Evolutionary conservation across 2,113 vertebrate species (phyloP).

Genomic region (Triplophysa siluroides): DNA sequence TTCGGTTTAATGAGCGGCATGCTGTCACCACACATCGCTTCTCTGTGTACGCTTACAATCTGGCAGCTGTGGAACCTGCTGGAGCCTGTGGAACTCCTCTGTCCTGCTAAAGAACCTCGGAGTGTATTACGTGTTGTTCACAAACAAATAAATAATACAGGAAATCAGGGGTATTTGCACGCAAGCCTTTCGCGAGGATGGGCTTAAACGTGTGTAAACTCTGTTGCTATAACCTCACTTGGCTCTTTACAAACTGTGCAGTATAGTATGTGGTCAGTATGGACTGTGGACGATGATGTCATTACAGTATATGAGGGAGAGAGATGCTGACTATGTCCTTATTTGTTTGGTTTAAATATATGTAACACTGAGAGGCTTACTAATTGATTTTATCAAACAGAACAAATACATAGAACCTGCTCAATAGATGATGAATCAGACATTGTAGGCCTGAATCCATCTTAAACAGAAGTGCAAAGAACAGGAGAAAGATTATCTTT

Average conservation of each 20-base stretch:
- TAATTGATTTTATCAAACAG: too few species aligned
- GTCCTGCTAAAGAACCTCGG: slow-evolving; percentile 14
- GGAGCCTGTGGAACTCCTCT: slow-evolving; percentile 76
- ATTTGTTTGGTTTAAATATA: neutral
- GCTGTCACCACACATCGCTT: slow-evolving; percentile 79
- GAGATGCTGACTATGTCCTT: neutral
- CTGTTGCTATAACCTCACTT: neutral
- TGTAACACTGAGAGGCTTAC: too few species aligned
- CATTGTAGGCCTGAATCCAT: too few species aligned
- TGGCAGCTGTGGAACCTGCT: slow-evolving; percentile 90
- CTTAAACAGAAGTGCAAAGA: neutral
- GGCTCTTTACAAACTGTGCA: neutral
- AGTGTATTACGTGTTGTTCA: slow-evolving; percentile 51
- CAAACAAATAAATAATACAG: slow-evolving; percentile 23
- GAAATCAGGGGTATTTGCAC: neutral
- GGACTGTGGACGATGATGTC: neutral
- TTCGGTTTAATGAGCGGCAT: slow-evolving; percentile 78
- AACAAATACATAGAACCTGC: too few species aligned
- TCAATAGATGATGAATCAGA: too few species aligned
- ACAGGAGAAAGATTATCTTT: neutral
- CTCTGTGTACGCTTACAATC: slow-evolving; percentile 91
- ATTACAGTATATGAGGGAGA: neutral
- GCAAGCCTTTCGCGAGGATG: neutral
- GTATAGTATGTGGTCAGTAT: neutral
- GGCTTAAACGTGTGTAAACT: neutral